Evolutionary conservation across 1,140 invertebrate species (phyloP).

Genomic region (Ceratina australensis): DNA sequence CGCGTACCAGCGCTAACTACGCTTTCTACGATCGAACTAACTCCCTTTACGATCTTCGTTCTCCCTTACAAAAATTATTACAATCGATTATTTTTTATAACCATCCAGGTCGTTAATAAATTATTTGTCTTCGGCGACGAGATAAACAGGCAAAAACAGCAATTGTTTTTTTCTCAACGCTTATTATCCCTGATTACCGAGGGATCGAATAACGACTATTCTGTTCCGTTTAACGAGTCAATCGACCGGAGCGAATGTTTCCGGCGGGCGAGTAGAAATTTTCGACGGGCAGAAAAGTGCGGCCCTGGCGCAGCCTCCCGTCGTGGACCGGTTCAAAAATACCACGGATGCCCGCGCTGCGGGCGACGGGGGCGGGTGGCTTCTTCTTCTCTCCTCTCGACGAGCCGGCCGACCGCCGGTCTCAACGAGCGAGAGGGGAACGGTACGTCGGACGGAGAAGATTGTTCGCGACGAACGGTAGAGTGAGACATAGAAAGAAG

Average conservation of each 20-base stretch:
- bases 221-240: not conserved
- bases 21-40: not conserved
- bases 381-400: constrained; percentile 2
- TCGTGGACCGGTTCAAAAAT: constrained; percentile 80
- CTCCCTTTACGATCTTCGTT: no score
- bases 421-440: not conserved
- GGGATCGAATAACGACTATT: no score
- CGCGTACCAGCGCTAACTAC: constrained; percentile 18
- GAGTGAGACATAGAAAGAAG: constrained; percentile 44
- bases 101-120: no score
- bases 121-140: no score
- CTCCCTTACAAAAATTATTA: no score
- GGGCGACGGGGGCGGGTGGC: constrained; percentile 58
- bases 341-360: constrained; percentile 72
- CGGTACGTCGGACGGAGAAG: not conserved
- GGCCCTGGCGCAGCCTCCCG: constrained; percentile 74
- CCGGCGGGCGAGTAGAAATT: constrained; percentile 27
- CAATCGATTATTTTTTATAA: no score
- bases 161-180: no score
- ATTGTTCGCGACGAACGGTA: constrained; percentile 23
- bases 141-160: no score
- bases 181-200: no score
- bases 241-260: not conserved
- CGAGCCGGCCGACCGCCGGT: not conserved
- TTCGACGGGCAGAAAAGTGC: constrained; percentile 62